Conservation (phyloP, 2,888 invertebrate genomes). For the Apamea epomidion region DNA sequence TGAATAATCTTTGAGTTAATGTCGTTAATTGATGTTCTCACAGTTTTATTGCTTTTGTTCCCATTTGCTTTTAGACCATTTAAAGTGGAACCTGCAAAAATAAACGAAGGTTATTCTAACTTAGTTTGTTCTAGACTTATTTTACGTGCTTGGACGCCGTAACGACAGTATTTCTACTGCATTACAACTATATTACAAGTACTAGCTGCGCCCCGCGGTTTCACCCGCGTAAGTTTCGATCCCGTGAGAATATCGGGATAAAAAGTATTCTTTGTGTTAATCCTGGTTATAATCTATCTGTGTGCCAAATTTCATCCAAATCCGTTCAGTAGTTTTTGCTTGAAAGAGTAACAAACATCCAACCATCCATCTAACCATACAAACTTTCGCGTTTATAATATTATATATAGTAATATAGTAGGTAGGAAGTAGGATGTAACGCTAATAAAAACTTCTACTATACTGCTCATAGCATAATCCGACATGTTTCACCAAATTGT, state of each 20-base stretch:
- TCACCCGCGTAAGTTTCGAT: no score
- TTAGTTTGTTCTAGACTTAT: not conserved
- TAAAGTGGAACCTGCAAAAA: slow-evolving; percentile 1
- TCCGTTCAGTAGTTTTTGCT: no score
- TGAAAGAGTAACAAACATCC: no score
- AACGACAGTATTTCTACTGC: not conserved
- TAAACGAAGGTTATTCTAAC: not conserved
- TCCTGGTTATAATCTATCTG: no score
- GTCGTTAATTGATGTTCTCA: slow-evolving; percentile 38
- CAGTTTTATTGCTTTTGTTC: slow-evolving; percentile 31
- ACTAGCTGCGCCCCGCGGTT: not conserved
- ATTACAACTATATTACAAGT: slow-evolving; percentile 20
- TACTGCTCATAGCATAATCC: slow-evolving; percentile 59
- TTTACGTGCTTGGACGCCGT: not conserved
- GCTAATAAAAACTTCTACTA: slow-evolving; percentile 39
- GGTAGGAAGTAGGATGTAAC: not conserved
- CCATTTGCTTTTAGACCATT: slow-evolving; percentile 24
- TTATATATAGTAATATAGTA: no score
- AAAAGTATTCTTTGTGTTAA: no score
- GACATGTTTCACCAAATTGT: slow-evolving; percentile 53
- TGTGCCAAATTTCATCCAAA: no score
- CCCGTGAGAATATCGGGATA: no score
- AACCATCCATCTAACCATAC: no score
- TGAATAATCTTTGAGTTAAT: slow-evolving; percentile 55
- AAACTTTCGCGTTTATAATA: no score